These are phyloP conservation scores for Triops cancriformis DNA, from an alignment of 1,140 invertebrate species.

Conservation along the genomic window DNA sequence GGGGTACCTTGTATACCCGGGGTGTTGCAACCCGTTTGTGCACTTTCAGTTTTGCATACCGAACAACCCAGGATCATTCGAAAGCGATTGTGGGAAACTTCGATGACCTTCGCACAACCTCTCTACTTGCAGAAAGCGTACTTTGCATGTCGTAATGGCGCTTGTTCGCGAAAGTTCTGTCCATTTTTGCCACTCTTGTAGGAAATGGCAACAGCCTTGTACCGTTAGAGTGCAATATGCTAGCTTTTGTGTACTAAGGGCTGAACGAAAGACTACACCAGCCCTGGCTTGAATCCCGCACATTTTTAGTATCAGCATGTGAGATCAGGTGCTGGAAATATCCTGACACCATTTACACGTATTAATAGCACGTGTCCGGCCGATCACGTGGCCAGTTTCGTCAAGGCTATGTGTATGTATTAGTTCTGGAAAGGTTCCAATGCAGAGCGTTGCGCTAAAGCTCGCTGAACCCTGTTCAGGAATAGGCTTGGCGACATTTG, in stretches of 20 bases:
- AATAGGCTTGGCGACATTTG: no score
- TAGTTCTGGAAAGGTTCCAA: not conserved
- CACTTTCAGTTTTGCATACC: not conserved
- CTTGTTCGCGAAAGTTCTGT: not conserved
- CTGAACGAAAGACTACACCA: not conserved
- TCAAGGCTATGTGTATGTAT: not conserved
- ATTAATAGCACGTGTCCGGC: not conserved
- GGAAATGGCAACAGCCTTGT: not conserved
- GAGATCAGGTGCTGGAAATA: conserved; percentile 7
- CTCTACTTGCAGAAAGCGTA: not conserved
- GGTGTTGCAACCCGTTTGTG: not conserved
- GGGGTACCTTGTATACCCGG: not conserved
- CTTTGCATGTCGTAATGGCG: not conserved
- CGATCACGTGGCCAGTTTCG: not conserved
- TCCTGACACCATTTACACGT: not conserved
- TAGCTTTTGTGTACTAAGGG: not conserved
- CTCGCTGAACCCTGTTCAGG: no score
- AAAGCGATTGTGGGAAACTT: not conserved
- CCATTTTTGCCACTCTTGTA: not conserved
- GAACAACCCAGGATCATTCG: not conserved
- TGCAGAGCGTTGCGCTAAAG: not conserved
- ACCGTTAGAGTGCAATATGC: not conserved
- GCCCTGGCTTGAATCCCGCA: not conserved
- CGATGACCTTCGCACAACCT: not conserved
- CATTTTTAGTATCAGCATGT: not conserved